These are phyloP conservation scores for Bombus vancouverensis DNA, from an alignment of 1,140 invertebrate species.

Conservation along the genomic window DNA sequence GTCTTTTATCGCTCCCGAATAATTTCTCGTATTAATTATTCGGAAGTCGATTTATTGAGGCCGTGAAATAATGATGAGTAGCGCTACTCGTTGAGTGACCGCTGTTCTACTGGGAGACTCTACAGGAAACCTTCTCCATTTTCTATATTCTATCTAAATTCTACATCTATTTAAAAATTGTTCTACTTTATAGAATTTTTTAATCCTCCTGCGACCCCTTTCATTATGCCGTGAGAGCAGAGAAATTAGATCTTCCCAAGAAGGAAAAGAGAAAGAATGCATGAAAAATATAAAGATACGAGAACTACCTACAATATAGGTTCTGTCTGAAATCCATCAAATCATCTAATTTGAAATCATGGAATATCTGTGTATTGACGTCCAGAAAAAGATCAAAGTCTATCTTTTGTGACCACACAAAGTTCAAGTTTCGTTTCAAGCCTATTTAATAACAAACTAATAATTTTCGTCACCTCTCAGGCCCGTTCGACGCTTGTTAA, in stretches of 20 bases:
- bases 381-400: not conserved
- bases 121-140: not conserved
- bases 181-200: not conserved
- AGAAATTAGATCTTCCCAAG: no score
- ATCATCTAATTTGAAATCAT: not conserved
- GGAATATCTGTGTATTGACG: no score
- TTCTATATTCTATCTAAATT: not conserved
- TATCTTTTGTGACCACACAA: not conserved
- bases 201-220: not conserved
- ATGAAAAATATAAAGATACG: no score
- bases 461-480: not conserved
- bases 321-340: not conserved
- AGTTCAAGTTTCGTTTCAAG: not conserved
- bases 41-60: fast-evolving
- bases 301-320: no score
- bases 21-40: not conserved
- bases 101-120: not conserved
- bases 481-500: not conserved
- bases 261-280: not conserved
- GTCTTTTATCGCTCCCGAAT: not conserved
- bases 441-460: not conserved
- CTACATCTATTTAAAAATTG: not conserved
- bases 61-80: no score
- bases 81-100: not conserved
- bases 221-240: no score